These are phyloP conservation scores for Hemicentrotus pulcherrimus DNA, from an alignment of 35 echinoderm and acorn worm genomes.

Conservation along the genomic window DNA sequence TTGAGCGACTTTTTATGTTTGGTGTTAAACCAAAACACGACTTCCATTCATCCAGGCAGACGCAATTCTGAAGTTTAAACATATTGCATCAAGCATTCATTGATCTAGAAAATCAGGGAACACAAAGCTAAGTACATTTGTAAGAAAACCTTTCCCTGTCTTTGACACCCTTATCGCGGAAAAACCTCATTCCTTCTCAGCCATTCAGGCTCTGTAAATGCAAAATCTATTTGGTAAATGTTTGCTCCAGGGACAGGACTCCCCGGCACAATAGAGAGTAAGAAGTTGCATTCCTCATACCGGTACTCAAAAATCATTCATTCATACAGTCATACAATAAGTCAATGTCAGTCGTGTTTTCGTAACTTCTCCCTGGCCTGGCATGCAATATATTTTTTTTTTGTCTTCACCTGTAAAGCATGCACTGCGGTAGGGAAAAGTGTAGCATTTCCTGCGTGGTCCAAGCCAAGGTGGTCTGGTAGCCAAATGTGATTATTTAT, in stretches of 20 bases:
- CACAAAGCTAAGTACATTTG: not conserved
- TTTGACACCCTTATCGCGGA: not conserved
- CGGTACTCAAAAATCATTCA: not conserved
- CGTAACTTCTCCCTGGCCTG: not conserved
- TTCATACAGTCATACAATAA: slow-evolving; percentile 19
- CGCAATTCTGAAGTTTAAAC: not conserved
- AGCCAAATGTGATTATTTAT: not conserved
- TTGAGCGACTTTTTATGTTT: not conserved
- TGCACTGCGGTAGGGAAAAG: not conserved
- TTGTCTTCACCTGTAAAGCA: not conserved
- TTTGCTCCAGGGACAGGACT: not conserved
- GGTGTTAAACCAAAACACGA: slow-evolving; percentile 2
- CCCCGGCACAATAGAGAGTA: not conserved
- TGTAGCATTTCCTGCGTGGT: not conserved
- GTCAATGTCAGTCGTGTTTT: not conserved
- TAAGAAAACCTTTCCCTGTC: not conserved
- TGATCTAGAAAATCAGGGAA: not conserved
- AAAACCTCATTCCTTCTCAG: not conserved
- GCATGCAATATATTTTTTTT: not conserved
- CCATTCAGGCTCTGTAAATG: not conserved
- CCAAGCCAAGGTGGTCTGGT: not conserved
- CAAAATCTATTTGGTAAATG: slow-evolving; percentile 5
- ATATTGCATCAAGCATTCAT: not conserved
- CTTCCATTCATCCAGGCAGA: not conserved
- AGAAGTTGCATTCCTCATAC: not conserved